Percentiles rank a stretch among this genome's conserved stretches.
Evolutionary conservation across 2,888 invertebrate genomes (phyloP).

Genomic region (Tetragnatha montana): DNA sequence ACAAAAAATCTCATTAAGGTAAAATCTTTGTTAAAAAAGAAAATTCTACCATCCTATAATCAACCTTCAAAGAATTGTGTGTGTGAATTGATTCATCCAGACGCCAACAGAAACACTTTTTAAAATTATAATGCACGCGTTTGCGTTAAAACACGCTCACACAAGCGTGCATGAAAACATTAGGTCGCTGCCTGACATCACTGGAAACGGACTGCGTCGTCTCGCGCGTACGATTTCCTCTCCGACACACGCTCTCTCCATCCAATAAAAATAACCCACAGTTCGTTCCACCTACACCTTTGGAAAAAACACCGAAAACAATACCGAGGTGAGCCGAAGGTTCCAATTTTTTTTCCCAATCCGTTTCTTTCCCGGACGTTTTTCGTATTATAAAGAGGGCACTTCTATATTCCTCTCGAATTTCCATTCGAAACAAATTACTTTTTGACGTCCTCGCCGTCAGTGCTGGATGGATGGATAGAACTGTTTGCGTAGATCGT

Average conservation of each 20-base stretch:
- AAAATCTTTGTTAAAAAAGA: too few relatives aligned
- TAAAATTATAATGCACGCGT: not conserved
- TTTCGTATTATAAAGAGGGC: not conserved
- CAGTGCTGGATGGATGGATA: not conserved
- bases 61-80: too few relatives aligned
- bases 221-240: not conserved
- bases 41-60: too few relatives aligned
- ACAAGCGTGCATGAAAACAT: not conserved
- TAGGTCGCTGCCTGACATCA: not conserved
- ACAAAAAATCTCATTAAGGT: too few relatives aligned
- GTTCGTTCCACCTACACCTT: slow-evolving; percentile 20
- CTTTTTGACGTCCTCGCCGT: not conserved
- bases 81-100: too few relatives aligned
- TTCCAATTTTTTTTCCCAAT: not conserved
- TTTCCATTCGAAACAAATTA: not conserved
- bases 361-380: not conserved
- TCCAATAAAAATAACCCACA: not conserved
- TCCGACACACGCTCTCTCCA: not conserved
- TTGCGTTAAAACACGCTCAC: not conserved
- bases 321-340: not conserved
- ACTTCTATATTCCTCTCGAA: not conserved
- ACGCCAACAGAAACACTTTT: too few relatives aligned
- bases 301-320: not conserved
- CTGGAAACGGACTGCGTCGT: not conserved
- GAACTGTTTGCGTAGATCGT: not conserved